phyloP scores from a whole-genome alignment of 2,888 invertebrate genomes.

The Dione vanillae region DNA sequence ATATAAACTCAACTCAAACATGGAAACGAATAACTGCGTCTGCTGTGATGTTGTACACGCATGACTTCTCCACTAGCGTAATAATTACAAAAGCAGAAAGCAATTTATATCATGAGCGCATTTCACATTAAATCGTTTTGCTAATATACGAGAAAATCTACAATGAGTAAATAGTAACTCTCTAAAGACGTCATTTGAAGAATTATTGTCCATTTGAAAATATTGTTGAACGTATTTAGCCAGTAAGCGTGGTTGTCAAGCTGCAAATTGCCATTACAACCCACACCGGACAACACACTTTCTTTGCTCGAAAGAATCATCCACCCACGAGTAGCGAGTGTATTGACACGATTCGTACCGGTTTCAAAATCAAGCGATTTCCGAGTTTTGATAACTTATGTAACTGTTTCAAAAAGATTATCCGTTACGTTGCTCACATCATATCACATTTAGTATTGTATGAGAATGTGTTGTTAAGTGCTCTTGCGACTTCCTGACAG shows the following conservation, averaged over 20 bases:
- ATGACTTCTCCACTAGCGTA: conserved; percentile 2
- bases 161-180: conserved; percentile 1
- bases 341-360: conserved; percentile 74
- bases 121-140: conserved; percentile 23
- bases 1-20: conserved; percentile 1
- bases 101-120: conserved; percentile 6
- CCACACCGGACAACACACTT: conserved; percentile 63
- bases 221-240: conserved; percentile 21
- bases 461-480: conserved; percentile 23
- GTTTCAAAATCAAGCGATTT: conserved; percentile 76
- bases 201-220: conserved; percentile 25
- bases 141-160: conserved; percentile 11
- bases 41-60: neutral
- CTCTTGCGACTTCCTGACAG: conserved; percentile 16
- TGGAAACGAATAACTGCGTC: neutral
- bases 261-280: conserved; percentile 45
- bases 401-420: conserved; percentile 55
- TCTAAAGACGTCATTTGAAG: conserved; percentile 14
- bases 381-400: conserved; percentile 66
- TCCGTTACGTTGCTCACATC: conserved; percentile 35
- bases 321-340: conserved; percentile 62
- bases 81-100: conserved; percentile 26
- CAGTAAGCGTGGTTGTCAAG: conserved; percentile 15
- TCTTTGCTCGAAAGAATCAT: conserved; percentile 76
- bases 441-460: conserved; percentile 32